Base-by-base conservation (phyloP, 2,113 vertebrate species). In the Cephalopholis sonnerati region DNA sequence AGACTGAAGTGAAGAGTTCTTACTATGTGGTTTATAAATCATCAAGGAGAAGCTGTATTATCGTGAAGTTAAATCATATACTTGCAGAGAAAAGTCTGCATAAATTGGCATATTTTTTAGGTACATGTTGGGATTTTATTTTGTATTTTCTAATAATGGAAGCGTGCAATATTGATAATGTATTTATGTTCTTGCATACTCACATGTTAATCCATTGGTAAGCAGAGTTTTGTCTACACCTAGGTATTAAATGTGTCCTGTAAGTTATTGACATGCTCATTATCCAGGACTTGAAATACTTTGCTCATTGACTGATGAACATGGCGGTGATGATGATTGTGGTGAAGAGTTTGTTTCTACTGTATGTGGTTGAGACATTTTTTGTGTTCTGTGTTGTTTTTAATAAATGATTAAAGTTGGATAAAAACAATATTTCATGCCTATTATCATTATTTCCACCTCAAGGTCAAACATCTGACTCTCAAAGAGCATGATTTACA, bases 401-500 rank as follows among this genome's bases (percentile, higher is more conserved):
- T 54, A 89, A 90, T 84, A 93, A 92, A 93, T 72, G 6, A 83
- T 57, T 84, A 6, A 85, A 73, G n/a, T 61, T 85, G 53, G 27
- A 75, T 4, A 44, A 65, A 76, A 59, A 20, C 0, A 17, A 18
- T 24, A 18, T 29, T 82, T 69, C 32, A 20, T 59, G 36, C 41
- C 3, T 86, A 12, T 50, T 5, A 76, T 57, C 1, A 62, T 77
- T 1, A 24, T 41, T 61, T 48, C 48, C 24, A 59, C 16, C 17
- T 25, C 15, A 17, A 54, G 36, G 29, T 32, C 7, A 41, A 58
- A 59, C 54, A 20, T 11, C 29, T 55, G 17, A 54, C 7, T 39
- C n/a, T 51, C 5, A 29, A 39, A 24, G 36, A 57, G 36, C 2
- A 10, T 46, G 24, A 27, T 27, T 61, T 36, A 58, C 32, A 58